Evolutionary conservation across 2,888 invertebrate species (phyloP), one percentile per base, ranked within the genome.

Genomic region (Synergus itoensis): DNA sequence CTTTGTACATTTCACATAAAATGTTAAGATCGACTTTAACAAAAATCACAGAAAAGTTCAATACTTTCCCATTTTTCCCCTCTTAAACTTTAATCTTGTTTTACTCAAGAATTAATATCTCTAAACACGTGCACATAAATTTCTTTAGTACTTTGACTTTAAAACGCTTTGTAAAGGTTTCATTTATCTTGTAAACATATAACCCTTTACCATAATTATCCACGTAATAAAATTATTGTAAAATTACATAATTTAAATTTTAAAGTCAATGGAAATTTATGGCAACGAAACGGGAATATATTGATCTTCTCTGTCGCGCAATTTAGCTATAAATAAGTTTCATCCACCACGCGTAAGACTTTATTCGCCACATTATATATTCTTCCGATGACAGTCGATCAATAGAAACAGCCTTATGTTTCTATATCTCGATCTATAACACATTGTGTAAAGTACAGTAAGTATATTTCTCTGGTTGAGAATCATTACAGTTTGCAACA

Each of bases 251-350:
- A 43, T 45, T 43, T 36, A 7, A 69, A 53, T 73, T 12, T 73
- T 53, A 73, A 73, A 73, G 73, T 73, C 53, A 73, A 73, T 73
- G 53, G 53, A 53, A 73, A 36, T 53, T 73, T 53, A 53, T n/a
- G 28, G n/a, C 36, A 73, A 53, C 73, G 40, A 53, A 40, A 73
- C 36, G 4, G 53, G 73, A 53, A 73, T 73, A 73, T 73, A 73
- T 73, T 53, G 73, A 73, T 73, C 53, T 73, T 73, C 28, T 53
- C 48, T 53, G 36, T 73, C 73, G 48, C 36, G 40, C 73, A 73
- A 73, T 73, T 53, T 36, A 73, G 36, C 73, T 73, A 73, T 73
- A 73, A 73, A 73, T 73, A 73, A 73, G 36, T 73, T 73, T 73
- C 53, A 48, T 36, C 73, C 73, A 73, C 21, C 36, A 36, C 73